Conservation (phyloP, 2,113 vertebrate species). For the Hystrix cristata region DNA sequence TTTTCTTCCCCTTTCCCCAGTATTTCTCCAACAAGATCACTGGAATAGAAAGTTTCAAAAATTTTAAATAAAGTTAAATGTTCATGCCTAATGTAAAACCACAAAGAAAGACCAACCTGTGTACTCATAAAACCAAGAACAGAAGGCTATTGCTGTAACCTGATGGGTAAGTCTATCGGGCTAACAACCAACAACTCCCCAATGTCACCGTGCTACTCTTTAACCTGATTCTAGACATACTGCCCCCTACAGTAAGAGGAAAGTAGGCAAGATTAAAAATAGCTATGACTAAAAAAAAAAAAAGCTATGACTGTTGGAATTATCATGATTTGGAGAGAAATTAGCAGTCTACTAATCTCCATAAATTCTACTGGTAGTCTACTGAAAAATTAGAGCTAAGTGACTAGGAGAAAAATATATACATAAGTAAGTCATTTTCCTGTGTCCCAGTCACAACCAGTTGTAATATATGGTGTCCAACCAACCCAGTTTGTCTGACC, state of each 20-base stretch:
- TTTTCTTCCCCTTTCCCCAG: not conserved
- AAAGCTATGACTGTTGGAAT: not conserved
- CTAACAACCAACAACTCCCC: not conserved
- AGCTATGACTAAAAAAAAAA: not conserved
- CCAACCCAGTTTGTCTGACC: not conserved
- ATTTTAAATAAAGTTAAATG: not conserved
- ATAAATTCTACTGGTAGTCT: not conserved
- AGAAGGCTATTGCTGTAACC: not conserved
- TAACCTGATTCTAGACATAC: not conserved
- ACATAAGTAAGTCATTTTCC: not conserved
- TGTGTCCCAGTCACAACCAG: not conserved
- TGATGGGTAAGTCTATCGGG: not conserved
- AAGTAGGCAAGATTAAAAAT: not conserved
- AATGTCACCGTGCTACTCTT: not conserved
- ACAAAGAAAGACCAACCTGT: not conserved
- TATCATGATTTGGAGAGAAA: not conserved
- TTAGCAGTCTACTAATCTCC: not conserved
- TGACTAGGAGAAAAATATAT: not conserved
- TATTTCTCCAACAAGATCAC: not conserved
- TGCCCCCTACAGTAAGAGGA: not conserved
- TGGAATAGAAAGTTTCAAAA: not conserved
- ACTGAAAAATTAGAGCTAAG: not conserved
- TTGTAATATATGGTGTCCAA: too few species aligned
- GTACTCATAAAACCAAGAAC: not conserved
- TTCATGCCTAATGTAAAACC: not conserved